Evolutionary conservation across 2,888 invertebrate species (phyloP), one percentile per base, ranked within the genome.

Genomic region (Trachelus iudaicus): DNA sequence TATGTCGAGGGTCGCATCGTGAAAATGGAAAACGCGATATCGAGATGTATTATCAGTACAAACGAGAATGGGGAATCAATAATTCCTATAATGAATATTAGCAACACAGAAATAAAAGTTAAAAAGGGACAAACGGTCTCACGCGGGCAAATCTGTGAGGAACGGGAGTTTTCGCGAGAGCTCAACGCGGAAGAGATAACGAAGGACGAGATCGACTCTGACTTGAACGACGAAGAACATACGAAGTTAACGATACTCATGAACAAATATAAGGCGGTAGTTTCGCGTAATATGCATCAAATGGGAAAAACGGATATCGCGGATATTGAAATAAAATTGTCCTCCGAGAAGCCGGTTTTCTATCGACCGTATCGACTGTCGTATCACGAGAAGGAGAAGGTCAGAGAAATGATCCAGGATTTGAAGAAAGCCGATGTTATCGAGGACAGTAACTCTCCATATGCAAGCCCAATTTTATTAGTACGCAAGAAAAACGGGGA

Each of bases 331-430:
- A 88, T 87, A 30, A 79, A 82, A 23, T 77, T 87, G 15, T 76
- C 75, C 12, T 78, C 81, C n/a, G 81, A 81, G 1, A 76, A 79
- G 69, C 84, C 85, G 6, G 82, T 87, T 69, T 79, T 80, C 69
- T 85, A 85, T 73, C 77, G 82, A 77, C 87, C 87, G 6, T 88
- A 88, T 76, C 77, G 86, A 35, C 75, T 86, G 76, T 82, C 86
- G 12, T 68, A 81, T 30, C n/a, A 77, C 12, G 87, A 86, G 71
- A 81, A 83, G 56, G 71, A 80, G 37, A 79, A 77, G 31, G 81
- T 87, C 0, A 79, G 80, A 34, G 78, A 81, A 87, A 76, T 78
- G 30, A n/a, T 78, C 11, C n/a, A 76, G 1, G 78, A 74, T 13
- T 34, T 80, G 13, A 76, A 78, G 34, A 35, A 73, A 56, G 80